Percentiles rank a stretch among this genome's conserved stretches.
phyloP scores from a whole-genome alignment of 2,888 invertebrate species.

The Sepioteuthis lessoniana region DNA sequence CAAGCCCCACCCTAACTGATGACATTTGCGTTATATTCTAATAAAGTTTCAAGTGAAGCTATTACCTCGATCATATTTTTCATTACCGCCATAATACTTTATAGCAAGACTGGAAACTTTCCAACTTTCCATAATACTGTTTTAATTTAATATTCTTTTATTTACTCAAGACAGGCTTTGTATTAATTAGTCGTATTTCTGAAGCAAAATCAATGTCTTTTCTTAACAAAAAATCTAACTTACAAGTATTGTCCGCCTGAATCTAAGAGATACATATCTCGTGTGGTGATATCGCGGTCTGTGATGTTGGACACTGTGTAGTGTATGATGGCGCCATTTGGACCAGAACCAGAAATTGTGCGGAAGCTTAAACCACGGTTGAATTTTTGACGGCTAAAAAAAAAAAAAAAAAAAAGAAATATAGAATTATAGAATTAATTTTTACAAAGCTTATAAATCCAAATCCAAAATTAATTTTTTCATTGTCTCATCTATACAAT shows the following conservation, averaged over 20 bases:
- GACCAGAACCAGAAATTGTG: conserved; percentile 71
- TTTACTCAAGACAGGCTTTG: neutral
- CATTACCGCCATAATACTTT: no score
- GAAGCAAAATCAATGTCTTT: neutral
- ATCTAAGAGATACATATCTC: conserved; percentile 71
- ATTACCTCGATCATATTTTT: no score
- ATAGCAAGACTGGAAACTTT: no score
- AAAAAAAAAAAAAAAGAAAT: neutral
- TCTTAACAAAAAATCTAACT: conserved; percentile 53
- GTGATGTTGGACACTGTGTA: conserved; percentile 69
- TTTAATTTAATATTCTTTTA: neutral
- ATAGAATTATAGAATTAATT: no score
- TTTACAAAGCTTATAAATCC: no score
- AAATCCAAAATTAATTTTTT: no score
- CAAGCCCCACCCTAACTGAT: no score
- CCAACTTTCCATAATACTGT: no score
- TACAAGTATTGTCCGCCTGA: conserved; percentile 73
- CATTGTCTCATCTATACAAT: no score
- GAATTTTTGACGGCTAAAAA: conserved; percentile 62
- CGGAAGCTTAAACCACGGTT: conserved; percentile 73
- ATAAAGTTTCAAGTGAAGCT: no score
- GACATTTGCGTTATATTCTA: no score
- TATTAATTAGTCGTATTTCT: neutral
- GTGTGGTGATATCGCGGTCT: conserved; percentile 71
- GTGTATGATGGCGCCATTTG: conserved; percentile 74